A percentile compares a stretch with the other conserved stretches of the same genome.
phyloP scores from a whole-genome alignment of 2,113 vertebrate species.

The Myodes glareolus region DNA sequence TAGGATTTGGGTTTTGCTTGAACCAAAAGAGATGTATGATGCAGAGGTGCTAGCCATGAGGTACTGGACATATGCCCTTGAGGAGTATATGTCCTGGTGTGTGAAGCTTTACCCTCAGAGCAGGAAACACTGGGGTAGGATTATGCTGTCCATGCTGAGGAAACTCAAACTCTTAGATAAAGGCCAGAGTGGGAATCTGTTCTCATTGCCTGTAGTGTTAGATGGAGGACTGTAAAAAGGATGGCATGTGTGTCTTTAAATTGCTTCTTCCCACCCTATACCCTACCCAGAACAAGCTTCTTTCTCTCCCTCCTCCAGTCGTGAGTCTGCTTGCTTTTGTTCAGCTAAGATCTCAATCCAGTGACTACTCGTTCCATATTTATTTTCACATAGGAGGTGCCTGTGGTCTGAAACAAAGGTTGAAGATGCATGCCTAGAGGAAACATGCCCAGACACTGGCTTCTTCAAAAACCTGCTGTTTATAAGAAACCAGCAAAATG shows the following conservation, averaged over 20 bases:
- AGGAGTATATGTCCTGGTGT: not conserved
- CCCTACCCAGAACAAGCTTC: rapidly evolving
- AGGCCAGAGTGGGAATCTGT: rapidly evolving
- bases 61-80: no score
- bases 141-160: rapidly evolving
- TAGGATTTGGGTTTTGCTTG: rapidly evolving
- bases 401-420: not conserved
- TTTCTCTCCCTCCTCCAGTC: rapidly evolving
- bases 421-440: rapidly evolving
- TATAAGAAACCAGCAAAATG: not conserved
- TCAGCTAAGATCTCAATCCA: rapidly evolving
- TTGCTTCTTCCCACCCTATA: no score
- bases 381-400: no score
- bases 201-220: not conserved
- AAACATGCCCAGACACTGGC: rapidly evolving
- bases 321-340: not conserved
- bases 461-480: not conserved
- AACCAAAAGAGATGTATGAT: rapidly evolving
- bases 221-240: no score
- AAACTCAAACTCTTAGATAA: rapidly evolving
- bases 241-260: rapidly evolving
- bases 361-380: no score
- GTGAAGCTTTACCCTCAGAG: not conserved
- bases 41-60: not conserved
- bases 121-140: not conserved